Conservation (phyloP, 1,140 invertebrate genomes). For the Trissolcus basalis region DNA sequence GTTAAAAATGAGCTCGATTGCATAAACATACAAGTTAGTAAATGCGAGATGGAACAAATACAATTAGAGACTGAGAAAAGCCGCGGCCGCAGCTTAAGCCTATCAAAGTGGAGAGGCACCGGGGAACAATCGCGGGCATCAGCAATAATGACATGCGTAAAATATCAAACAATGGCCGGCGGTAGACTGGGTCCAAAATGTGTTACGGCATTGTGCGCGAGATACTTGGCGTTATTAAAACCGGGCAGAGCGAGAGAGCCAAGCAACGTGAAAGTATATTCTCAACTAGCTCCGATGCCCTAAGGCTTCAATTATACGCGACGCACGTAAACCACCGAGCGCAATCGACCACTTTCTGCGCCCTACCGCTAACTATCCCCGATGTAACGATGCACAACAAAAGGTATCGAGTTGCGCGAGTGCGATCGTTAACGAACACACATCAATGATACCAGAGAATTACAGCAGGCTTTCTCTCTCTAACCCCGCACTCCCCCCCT, state of each 20-base stretch:
- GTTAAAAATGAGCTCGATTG: too few relatives aligned
- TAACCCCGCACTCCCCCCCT: neutral
- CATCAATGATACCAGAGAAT: constrained; percentile 61
- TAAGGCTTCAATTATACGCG: constrained; percentile 68
- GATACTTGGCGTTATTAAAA: constrained; percentile 55
- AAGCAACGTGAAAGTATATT: constrained; percentile 54
- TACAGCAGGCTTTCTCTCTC: constrained; percentile 35
- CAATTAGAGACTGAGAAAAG: too few relatives aligned
- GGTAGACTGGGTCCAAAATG: too few relatives aligned
- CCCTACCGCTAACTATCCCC: constrained; percentile 63
- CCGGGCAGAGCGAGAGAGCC: constrained; percentile 18
- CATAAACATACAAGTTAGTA: too few relatives aligned
- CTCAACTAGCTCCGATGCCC: constrained; percentile 57
- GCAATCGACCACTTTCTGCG: constrained; percentile 71
- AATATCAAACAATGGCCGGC: constrained; percentile 8
- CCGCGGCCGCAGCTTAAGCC: too few relatives aligned
- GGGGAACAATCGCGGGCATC: constrained; percentile 1
- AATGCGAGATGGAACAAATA: too few relatives aligned
- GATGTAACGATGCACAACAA: constrained; percentile 72
- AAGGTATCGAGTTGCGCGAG: constrained; percentile 70
- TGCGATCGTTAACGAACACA: constrained; percentile 70
- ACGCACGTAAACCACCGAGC: constrained; percentile 64
- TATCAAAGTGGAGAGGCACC: too few relatives aligned
- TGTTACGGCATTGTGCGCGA: constrained; percentile 35
- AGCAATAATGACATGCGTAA: neutral